A percentile compares a stretch with the other conserved stretches of the same genome.
Evolutionary conservation across 2,113 vertebrate genomes (phyloP).

Genomic region (Cnemophilus loriae): DNA sequence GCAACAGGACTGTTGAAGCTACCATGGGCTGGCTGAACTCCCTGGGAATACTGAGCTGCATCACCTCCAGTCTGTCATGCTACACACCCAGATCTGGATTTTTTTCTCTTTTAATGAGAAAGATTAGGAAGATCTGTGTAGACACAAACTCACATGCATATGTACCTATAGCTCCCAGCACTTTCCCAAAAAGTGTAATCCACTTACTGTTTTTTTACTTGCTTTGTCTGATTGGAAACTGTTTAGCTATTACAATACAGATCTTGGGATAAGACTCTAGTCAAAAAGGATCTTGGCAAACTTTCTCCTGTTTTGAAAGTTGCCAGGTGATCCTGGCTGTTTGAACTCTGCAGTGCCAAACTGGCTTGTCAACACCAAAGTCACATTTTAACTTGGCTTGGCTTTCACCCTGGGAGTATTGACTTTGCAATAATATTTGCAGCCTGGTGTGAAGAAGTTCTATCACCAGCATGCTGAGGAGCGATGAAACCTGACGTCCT

Average conservation of each 20-base stretch:
- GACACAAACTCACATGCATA: background rate
- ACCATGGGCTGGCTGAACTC: background rate
- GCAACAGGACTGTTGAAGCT: background rate
- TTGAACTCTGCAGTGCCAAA: constrained; percentile 2
- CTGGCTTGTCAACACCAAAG: constrained; percentile 35
- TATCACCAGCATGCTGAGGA: background rate
- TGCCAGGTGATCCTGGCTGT: constrained; percentile 10
- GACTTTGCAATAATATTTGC: constrained; percentile 47
- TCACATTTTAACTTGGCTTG: constrained; percentile 25
- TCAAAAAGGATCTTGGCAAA: constrained; percentile 20
- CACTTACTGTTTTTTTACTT: background rate
- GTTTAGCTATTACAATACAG: background rate
- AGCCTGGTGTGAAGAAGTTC: constrained; percentile 48
- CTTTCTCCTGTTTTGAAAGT: constrained; percentile 2
- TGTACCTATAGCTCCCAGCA: background rate
- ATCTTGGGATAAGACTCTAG: background rate
- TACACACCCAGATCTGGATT: background rate
- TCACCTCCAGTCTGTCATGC: background rate
- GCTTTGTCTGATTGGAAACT: background rate
- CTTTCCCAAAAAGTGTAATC: background rate
- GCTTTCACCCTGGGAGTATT: constrained; percentile 31
- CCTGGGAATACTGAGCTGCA: background rate
- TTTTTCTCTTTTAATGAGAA: background rate
- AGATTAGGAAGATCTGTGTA: background rate
- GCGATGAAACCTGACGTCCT: constrained; percentile 45